Evolutionary conservation across 2,797 vertebrate genomes (phyloP).

Genomic region (Squalus acanthias): DNA sequence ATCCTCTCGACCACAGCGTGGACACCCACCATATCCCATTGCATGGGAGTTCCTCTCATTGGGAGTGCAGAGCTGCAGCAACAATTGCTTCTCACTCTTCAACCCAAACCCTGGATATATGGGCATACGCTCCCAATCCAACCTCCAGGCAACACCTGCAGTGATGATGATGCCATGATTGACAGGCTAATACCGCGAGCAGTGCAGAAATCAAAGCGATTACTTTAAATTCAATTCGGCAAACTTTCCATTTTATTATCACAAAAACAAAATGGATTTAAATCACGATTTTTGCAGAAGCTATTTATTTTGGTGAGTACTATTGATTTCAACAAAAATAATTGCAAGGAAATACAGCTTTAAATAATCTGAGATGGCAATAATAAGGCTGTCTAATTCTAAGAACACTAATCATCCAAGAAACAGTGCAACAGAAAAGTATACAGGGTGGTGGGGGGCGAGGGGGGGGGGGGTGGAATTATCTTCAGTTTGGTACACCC

Average conservation of each 20-base stretch:
- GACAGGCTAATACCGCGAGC: not conserved
- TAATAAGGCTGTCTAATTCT: not conserved
- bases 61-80: not conserved
- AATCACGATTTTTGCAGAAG: conserved; percentile 29
- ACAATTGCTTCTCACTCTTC: not conserved
- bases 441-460: not conserved
- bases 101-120: not conserved
- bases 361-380: not conserved
- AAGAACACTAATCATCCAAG: not conserved
- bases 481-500: not conserved
- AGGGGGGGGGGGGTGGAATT: not conserved
- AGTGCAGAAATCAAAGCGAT: not conserved
- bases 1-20: not conserved
- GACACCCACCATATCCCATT: not conserved
- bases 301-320: conserved; percentile 37
- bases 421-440: not conserved
- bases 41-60: not conserved
- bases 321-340: conserved; percentile 36
- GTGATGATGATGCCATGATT: not conserved
- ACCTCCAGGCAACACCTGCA: not conserved
- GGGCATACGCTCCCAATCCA: not conserved
- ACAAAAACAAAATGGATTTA: conserved; percentile 30
- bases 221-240: conserved; percentile 18
- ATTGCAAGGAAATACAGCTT: conserved; percentile 22
- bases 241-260: conserved; percentile 37